These are phyloP conservation scores for Thymallus thymallus DNA, from an alignment of 2,113 vertebrate species.

Conservation along the genomic window DNA sequence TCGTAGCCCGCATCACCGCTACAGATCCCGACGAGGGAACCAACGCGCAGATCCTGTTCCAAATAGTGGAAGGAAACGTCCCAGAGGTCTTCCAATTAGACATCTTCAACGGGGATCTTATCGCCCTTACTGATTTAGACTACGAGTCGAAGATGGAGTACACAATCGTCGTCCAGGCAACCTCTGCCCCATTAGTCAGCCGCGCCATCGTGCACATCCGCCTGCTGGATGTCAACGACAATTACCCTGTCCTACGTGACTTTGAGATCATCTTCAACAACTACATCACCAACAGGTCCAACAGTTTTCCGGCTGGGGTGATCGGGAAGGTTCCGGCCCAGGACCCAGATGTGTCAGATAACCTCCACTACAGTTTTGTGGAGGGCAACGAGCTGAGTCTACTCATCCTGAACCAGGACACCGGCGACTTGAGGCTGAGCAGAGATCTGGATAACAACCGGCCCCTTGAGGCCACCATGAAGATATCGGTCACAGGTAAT, in stretches of 20 bases:
- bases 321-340: conserved; percentile 86
- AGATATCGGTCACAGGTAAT: conserved; percentile 87
- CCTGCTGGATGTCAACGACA: conserved; percentile 85
- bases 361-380: conserved; percentile 81
- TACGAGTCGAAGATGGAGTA: conserved; percentile 83
- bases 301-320: conserved; percentile 82
- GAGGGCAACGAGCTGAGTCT: conserved; percentile 84
- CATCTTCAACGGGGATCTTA: conserved; percentile 84
- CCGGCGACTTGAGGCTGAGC: conserved; percentile 84
- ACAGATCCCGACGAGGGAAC: conserved; percentile 83
- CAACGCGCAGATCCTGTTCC: conserved; percentile 87
- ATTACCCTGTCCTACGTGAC: conserved; percentile 78
- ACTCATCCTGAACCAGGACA: conserved; percentile 78
- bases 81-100: conserved; percentile 88
- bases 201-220: conserved; percentile 80
- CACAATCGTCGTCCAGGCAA: conserved; percentile 85
- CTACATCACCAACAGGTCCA: conserved; percentile 85
- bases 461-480: conserved; percentile 84
- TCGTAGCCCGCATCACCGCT: conserved; percentile 79
- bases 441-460: conserved; percentile 84
- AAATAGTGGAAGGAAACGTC: conserved; percentile 86
- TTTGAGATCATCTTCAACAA: conserved; percentile 92
- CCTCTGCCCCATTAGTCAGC: conserved; percentile 85
- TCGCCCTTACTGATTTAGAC: conserved; percentile 82
- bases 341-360: conserved; percentile 84